Conservation (phyloP, 2,888 invertebrate genomes). For the Ophonus ardosiacus region DNA sequence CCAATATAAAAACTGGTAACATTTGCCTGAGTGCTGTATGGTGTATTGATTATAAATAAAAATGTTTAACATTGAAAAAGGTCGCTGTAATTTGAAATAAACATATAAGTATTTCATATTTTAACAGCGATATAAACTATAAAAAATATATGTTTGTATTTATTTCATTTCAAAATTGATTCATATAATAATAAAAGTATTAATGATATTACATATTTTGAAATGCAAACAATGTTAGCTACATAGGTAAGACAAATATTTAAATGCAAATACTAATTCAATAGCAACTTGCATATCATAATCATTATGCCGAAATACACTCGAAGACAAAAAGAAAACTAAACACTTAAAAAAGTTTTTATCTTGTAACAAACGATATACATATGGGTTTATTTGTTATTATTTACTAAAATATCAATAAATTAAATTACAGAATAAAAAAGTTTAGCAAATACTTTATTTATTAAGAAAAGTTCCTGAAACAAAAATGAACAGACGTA, state of each 20-base stretch:
- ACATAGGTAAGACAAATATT: constrained; percentile 30
- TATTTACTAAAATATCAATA: too few species aligned
- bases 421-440: too few species aligned
- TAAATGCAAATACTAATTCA: too few species aligned
- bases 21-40: constrained; percentile 12
- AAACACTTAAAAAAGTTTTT: too few species aligned
- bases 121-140: not conserved
- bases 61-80: constrained; percentile 20
- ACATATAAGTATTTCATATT: constrained; percentile 10
- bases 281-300: too few species aligned
- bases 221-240: not conserved
- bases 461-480: too few species aligned
- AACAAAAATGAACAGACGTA: too few species aligned
- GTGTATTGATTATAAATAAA: constrained; percentile 23
- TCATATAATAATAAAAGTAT: not conserved
- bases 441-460: too few species aligned
- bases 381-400: too few species aligned
- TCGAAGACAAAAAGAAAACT: too few species aligned
- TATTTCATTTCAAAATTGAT: not conserved
- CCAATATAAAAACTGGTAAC: constrained; percentile 16
- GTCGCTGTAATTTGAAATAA: not conserved
- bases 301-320: too few species aligned
- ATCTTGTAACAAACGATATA: too few species aligned
- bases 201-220: not conserved
- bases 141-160: not conserved